A percentile compares a stretch with the other conserved stretches of the same genome.
Conservation (phyloP, 2,888 invertebrate genomes). For the Eueremaeus valkanovi region DNA sequence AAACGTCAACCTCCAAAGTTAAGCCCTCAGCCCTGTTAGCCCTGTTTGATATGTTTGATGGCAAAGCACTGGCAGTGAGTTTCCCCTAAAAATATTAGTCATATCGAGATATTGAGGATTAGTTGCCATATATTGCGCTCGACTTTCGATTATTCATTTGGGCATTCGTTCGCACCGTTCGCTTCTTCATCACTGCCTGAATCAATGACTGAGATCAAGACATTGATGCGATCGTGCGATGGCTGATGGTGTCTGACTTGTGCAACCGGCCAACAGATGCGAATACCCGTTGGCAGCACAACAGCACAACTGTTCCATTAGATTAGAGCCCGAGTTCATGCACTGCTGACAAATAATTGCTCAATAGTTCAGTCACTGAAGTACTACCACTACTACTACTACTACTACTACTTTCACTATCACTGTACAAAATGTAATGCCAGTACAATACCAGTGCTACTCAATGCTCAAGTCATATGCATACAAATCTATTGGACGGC, state of each 20-base stretch:
- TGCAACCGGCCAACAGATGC: neutral
- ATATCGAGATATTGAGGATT: constrained; percentile 25
- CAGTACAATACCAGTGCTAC: too few species aligned
- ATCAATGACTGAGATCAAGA: neutral
- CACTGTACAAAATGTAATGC: too few species aligned
- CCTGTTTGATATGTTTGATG: constrained; percentile 1
- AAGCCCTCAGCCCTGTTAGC: constrained; percentile 27
- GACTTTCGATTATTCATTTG: constrained; percentile 9
- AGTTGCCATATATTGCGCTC: neutral
- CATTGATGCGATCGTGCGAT: neutral
- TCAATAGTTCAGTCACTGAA: too few species aligned
- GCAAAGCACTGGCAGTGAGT: constrained; percentile 3
- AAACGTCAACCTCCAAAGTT: constrained; percentile 14
- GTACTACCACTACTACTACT: too few species aligned
- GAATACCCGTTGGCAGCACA: neutral
- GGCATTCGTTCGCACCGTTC: constrained; percentile 6
- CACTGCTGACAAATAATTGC: too few species aligned
- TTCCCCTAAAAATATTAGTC: constrained; percentile 25
- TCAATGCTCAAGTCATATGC: too few species aligned
- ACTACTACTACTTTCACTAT: too few species aligned
- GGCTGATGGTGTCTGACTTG: neutral
- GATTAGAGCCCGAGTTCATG: neutral
- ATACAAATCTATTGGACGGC: neutral
- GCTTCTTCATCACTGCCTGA: neutral
- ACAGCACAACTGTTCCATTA: neutral